Evolutionary conservation across 2,113 vertebrate genomes (phyloP).

Genomic region (Axis porcinus): DNA sequence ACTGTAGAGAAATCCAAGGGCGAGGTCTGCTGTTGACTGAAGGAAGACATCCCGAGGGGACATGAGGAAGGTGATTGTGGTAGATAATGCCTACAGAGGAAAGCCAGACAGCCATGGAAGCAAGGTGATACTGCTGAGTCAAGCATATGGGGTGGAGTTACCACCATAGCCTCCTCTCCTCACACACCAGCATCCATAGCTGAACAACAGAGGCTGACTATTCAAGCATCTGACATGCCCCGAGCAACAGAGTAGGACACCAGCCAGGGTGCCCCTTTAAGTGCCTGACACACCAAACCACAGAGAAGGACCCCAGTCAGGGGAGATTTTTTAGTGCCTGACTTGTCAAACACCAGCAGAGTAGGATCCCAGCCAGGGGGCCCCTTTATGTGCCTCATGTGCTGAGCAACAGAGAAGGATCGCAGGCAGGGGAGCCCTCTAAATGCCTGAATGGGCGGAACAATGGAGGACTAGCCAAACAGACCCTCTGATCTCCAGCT

Average conservation of each 20-base stretch:
- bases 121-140: background rate
- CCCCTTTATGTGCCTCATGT: background rate
- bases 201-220: background rate
- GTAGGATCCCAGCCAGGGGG: background rate
- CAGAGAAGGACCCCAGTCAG: background rate
- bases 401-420: background rate
- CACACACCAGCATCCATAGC: background rate
- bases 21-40: background rate
- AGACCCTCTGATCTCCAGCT: background rate
- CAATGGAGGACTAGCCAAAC: background rate
- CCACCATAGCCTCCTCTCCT: background rate
- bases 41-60: background rate
- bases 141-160: background rate
- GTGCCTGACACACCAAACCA: background rate
- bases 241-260: background rate
- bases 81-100: background rate
- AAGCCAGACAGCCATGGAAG: background rate
- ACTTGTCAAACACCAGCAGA: background rate
- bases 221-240: background rate
- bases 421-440: too few relatives aligned
- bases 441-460: fast-evolving
- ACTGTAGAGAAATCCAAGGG: background rate
- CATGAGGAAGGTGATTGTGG: background rate
- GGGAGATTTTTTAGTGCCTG: background rate
- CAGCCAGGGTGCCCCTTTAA: background rate